Base-by-base conservation (phyloP, 2,888 invertebrate species). In the Zelleria hepariella region DNA sequence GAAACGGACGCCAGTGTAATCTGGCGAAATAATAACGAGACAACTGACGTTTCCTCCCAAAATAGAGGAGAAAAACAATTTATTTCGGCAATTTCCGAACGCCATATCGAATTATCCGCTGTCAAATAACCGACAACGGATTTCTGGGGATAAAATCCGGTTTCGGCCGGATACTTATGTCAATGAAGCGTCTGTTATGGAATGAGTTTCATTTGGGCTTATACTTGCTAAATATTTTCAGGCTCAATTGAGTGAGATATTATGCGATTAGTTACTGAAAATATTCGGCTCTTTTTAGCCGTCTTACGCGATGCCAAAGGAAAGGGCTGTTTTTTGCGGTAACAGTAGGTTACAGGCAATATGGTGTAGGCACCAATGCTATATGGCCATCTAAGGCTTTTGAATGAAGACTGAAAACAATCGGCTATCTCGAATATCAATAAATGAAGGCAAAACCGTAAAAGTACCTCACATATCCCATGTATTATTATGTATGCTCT, bases 31-130 rank as follows among this genome's bases (percentile, higher is more conserved):
- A 42, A 42, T 42, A 42, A 42, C 15, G 15, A 42, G 32, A 42
- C 32, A 42, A n/a, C 32, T 15, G 32, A 42, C 15, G 15, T 42
- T 15, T 15, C 32, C 32, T 32, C 32, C 32, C 32, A 42, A 42
- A 42, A 15, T 15, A 42, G 32, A 42, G 15, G 32, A 51, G 23
- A 51, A 51, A 21, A 20, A 23, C 51, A 51, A 51, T 69, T 67
- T 67, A 60, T 69, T 68, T 64, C 60, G 59, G 62, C 64, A 59
- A 67, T 74, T 68, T 63, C 64, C 63, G 62, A 59, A 60, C 65
- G 71, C 75, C 74, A 68, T 67, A 68, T 69, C 74, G 69, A 69
- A 73, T 77, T 78, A 79, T 76, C 72, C 75, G 70, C 66, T 74
- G 78, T 78, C 78, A 73, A 69, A 66, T 66, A 67, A 68, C 68